Base-by-base conservation (phyloP, 2,113 vertebrate species). In the Catagonus wagneri region DNA sequence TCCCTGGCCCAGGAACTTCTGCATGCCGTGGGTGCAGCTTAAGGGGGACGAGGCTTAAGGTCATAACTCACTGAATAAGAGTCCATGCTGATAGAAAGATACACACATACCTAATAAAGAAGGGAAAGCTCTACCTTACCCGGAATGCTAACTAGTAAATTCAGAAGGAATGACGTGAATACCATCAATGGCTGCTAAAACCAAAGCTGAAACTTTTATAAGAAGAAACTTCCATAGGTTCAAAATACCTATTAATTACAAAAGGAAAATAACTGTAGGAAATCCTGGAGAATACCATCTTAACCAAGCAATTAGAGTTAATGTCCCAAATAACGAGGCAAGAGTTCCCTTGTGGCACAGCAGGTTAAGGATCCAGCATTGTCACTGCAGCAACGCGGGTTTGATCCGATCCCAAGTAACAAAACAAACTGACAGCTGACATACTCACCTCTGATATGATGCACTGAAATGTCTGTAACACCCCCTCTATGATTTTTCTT, bases 171-270 rank as follows among this genome's bases (percentile, higher is more conserved):
- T 23, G 36, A 66, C 0, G 3, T 14, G 34, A 83, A 29, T 6
- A 44, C 17, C 20, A 56, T 58, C 66, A 75, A 83, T 17, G 9
- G 68, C 14, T 9, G 39, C 39, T 76, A 86, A 95, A 78, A 50
- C 25, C 32, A 81, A 39, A 75, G 50, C 19, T 63, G 25, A 63
- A 76, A 81, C 34, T 56, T 80, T 78, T 52, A 54, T 14, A 81
- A 68, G 58, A 72, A 8, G 7, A 1, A 36, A 83, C 78, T 71
- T 36, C 76, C 10, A 36, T 17, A 83, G 29, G 44, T 80, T 95
- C 50, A 68, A 89, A 86, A 83, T 63, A 54, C 66, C 93, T 90
- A 65, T 52, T 50, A 56, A 87, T 85, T 65, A 88, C 7, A 66
- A 39, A 85, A 17, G 3, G 20, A 88, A 83, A 90, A 74, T 27